Evolutionary conservation across 2,797 vertebrate species (phyloP), one percentile per base, ranked within the genome.

Genomic region (Petrocephalus sullivani): DNA sequence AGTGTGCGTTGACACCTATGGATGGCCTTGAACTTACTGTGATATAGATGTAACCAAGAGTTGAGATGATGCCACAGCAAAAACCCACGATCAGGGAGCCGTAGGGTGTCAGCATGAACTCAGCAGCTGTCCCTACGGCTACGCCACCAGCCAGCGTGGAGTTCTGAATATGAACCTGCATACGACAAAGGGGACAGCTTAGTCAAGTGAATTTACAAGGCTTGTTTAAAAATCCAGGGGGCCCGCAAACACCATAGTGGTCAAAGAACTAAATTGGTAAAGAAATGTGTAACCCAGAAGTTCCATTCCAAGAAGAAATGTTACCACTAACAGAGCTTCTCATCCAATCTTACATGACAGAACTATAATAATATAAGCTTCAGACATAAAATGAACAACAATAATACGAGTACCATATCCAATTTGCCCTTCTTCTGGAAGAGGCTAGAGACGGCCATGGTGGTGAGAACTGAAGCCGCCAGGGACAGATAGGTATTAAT

Each of bases 101-200:
- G 0, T 99, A 99, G 0, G 98, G 96, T 90, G 95, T 97, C 92
- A 99, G 94, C 97, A 98, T 97, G 95, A 99, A 98, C 94, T 99
- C 98, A 0, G 97, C 98, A 0, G 97, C 96, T 0, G 98, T 98
- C 90, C 98, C 98, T 89, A 98, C 97, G 0, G 97, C 98, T 87
- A 99, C 98, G 0, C 98, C 98, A 0, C 98, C 98, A 0, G 98
- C 98, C 21, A 99, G 95, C 0, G 98, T 99, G 60, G 98, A 95
- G 0, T 99, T 99, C 96, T 99, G 98, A 91, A 99, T 97, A 93
- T 99, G 98, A 49, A 99, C 98, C 98, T 99, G 94, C 37, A 84
- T 86, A 83, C 7, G 54, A 0, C 0, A 85, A 19, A 21, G 57
- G 56, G 4, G 21, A 49, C n/a, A 21, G 53, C 21, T 83, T 1